Percentiles rank a stretch among this genome's conserved stretches.
Conservation (phyloP, 2,888 invertebrate genomes). For the Hipparchia sbordonii region DNA sequence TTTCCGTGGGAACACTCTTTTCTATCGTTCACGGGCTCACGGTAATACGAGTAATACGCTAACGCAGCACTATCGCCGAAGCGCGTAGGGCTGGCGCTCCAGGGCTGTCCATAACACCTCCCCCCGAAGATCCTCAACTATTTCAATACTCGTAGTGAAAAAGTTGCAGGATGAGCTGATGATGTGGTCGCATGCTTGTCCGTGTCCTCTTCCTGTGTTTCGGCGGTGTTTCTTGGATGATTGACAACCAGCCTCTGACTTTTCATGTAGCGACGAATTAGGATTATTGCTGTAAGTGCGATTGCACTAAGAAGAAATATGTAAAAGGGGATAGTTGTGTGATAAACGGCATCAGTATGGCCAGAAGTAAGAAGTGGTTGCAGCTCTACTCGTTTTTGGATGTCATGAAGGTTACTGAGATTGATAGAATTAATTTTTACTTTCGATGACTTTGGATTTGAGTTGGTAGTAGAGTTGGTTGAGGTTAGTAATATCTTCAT, state of each 20-base stretch:
- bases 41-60: no score
- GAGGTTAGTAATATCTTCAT: neutral
- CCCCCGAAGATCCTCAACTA: no score
- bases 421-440: neutral
- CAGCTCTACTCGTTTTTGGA: neutral
- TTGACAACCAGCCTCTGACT: neutral
- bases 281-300: neutral
- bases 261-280: neutral
- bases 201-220: no score
- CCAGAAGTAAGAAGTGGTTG: neutral
- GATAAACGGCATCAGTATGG: neutral
- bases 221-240: neutral
- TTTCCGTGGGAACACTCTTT: no score
- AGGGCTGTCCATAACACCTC: no score
- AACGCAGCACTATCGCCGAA: no score
- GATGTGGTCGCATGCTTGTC: no score
- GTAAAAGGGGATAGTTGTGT: neutral
- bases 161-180: no score
- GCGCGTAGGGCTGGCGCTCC: no score
- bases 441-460: neutral
- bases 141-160: no score
- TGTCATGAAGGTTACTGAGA: neutral
- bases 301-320: neutral
- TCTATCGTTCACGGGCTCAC: no score
- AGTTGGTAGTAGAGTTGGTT: neutral